Percentiles rank a stretch among this genome's conserved stretches.
Evolutionary conservation across 2,113 vertebrate species (phyloP).

Genomic region (Benitochromis conjunctus): DNA sequence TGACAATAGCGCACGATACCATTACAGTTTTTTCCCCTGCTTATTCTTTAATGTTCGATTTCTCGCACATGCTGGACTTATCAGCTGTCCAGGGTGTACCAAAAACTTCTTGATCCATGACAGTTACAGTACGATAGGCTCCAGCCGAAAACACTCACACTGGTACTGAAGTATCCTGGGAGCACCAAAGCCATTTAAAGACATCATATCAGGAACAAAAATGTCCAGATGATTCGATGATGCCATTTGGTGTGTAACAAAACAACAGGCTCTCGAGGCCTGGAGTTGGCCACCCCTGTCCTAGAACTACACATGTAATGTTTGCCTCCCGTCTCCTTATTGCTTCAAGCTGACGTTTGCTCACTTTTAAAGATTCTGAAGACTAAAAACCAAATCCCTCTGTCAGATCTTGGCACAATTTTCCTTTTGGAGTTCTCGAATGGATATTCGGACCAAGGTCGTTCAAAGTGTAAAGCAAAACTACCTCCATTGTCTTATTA

Average conservation of each 20-base stretch:
- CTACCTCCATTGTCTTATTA: not conserved
- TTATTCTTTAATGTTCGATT: not conserved
- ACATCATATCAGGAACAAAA: not conserved
- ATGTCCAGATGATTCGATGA: not conserved
- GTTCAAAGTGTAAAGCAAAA: not conserved
- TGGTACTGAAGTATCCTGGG: not conserved
- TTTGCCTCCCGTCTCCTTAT: not conserved
- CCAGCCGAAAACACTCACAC: not conserved
- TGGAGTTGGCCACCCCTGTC: too few relatives aligned
- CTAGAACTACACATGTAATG: not conserved
- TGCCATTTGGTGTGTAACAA: not conserved
- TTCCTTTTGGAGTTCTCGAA: not conserved
- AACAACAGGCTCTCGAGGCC: too few relatives aligned
- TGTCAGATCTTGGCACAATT: not conserved
- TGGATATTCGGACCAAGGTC: not conserved
- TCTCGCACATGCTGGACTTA: not conserved
- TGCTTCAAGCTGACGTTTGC: not conserved
- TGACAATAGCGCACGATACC: not conserved
- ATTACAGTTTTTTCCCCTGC: not conserved
- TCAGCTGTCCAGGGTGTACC: not conserved
- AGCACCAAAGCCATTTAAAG: not conserved
- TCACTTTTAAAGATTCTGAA: not conserved
- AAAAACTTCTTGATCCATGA: not conserved
- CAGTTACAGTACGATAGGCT: not conserved
- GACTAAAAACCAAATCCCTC: not conserved